Base-by-base conservation (phyloP, 2,888 invertebrate genomes). In the Malthinus seriepunctatus region DNA sequence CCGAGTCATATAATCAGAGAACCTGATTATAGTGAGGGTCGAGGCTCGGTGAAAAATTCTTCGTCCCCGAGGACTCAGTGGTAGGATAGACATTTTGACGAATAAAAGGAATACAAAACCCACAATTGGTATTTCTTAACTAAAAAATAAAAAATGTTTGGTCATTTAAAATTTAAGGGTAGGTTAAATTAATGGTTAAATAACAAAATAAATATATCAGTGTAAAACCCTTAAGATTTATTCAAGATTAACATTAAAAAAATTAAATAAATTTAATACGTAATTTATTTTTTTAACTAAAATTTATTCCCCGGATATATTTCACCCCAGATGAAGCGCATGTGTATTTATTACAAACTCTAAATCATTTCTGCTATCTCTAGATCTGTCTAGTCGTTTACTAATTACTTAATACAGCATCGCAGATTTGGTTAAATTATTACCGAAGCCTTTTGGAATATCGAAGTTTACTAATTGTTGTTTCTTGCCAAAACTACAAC, bases 351-450 rank as follows among this genome's bases (percentile, higher is more conserved):
- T 73, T 73, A 65, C 71, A 49, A 57, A 61, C 63, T 64, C 67
- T 75, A 72, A 75, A 74, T 75, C 73, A 75, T 73, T 64, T 66
- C 63, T 52, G 65, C 70, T 71, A 72, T 71, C 69, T 64, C 63
- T 66, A 68, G 73, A 73, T 73, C 73, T 72, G 73, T 73, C 73
- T 73, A 66, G 73, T 72, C 73, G 69, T 70, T 68, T 73, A 74
- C 72, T 74, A 73, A 74, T 74, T 74, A 73, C 71, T 70, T 69
- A 69, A 70, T 70, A 68, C 67, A 65, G 63, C 61, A 32, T 34
- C 46, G 15, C 23, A 34, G 31, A 46, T 52, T 48, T 42, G 34
- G 54, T 54, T 54, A 54, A 52, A 54, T 46, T 54, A 39, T 54
- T 14, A 32, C 32, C 32, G 32, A 32, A 46, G 32, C 46, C 11